Base-by-base conservation (phyloP, 2,888 invertebrate genomes). In the Drepanosiphum platanoidis region DNA sequence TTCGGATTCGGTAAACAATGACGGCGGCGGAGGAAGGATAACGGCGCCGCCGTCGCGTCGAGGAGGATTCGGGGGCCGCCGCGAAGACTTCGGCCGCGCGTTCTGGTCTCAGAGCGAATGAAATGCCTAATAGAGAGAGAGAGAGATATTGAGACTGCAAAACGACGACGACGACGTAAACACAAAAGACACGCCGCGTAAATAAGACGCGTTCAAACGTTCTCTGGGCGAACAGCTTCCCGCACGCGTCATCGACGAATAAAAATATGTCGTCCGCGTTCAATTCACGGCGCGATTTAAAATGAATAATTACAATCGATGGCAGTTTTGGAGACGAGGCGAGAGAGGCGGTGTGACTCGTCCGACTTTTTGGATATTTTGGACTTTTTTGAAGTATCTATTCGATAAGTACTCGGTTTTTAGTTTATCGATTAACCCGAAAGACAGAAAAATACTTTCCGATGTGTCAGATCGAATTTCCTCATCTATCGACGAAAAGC, bases 1-100 rank as follows among this genome's bases (percentile, higher is more conserved):
- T 66, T 83, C 34, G 27, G 52, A 83, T 83, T 36, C 27, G 75
- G 75, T 66, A 64, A 74, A 75, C 75, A 83, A 83, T 71, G 81
- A 66, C 58, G n/a, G 22, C 9, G 46, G 1, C 3, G 75, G 58
- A n/a, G 34, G 68, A 36, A 34, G 70, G 36, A 71, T 36, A 15
- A 30, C 58, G 34, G 68, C 15, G 80, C 68, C 18, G 11, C 30
- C 1, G 30, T 32, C 39, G 58, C 18, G 11, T 36, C 1, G 30
- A 39, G 58, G 58, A 58, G 30, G 5, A n/a, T n/a, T 39, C 42
- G 34, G 30, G 30, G 64, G 2, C 27, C 13, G 30, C 3, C 61
- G 15, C 13, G 39, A 39, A 39, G 58, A 58, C 32, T 42, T 81
- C 18, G 52, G 13, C n/a, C n/a, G n/a, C 68, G 34, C 34, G 52